These are phyloP conservation scores for Eristalis intricaria DNA, from an alignment of 2,888 invertebrate genomes.

Conservation along the genomic window DNA sequence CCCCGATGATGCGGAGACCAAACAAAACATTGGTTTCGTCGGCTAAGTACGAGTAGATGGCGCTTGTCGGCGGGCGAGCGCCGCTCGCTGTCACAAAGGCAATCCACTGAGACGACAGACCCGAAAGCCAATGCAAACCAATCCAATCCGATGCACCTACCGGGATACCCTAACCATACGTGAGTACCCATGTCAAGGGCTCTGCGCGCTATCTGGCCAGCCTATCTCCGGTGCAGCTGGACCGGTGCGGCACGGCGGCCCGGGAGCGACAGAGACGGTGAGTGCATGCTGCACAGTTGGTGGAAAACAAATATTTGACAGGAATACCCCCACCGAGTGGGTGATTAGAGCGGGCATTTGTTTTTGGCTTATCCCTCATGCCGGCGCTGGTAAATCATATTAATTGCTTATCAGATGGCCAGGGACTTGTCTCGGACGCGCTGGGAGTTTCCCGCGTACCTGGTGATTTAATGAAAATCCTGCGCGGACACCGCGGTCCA, in stretches of 20 bases:
- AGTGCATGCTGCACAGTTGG: neutral
- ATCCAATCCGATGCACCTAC: constrained; percentile 62
- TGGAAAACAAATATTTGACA: constrained; percentile 66
- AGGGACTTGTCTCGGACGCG: constrained; percentile 13
- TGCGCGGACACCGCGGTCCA: constrained; percentile 28
- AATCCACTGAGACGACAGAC: constrained; percentile 53
- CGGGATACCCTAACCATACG: constrained; percentile 60
- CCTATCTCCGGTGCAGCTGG: constrained; percentile 27
- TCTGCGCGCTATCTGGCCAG: constrained; percentile 12
- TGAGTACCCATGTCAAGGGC: constrained; percentile 55
- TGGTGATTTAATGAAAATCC: constrained; percentile 54
- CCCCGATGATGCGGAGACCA: constrained; percentile 29
- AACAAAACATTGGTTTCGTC: constrained; percentile 61
- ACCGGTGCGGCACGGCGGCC: no score
- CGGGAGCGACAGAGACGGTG: no score
- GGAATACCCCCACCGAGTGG: constrained; percentile 63
- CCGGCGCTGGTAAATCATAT: constrained; percentile 57
- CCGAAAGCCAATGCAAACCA: constrained; percentile 19
- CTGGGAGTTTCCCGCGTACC: constrained; percentile 36
- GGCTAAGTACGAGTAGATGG: constrained; percentile 52
- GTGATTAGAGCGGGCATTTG: constrained; percentile 57
- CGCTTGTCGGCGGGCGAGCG: constrained; percentile 54
- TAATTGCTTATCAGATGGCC: constrained; percentile 66
- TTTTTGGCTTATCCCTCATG: constrained; percentile 12
- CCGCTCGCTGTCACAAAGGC: constrained; percentile 60